phyloP scores from a whole-genome alignment of 2,888 invertebrate species.

The Rotaria socialis region DNA sequence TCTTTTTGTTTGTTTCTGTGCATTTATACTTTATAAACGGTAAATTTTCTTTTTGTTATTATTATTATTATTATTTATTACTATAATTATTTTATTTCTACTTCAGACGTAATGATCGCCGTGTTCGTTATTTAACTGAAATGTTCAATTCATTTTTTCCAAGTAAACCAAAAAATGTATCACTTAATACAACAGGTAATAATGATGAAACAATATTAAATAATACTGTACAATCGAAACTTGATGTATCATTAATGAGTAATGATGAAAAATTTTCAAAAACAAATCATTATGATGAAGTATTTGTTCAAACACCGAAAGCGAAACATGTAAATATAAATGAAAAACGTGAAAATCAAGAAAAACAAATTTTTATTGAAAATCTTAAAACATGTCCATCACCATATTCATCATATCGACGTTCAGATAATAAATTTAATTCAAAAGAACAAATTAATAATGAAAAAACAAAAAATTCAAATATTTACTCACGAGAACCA shows the following conservation, averaged over 20 bases:
- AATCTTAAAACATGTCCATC: constrained; percentile 20
- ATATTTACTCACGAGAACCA: constrained; percentile 16
- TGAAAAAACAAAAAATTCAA: not conserved
- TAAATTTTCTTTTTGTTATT: not conserved
- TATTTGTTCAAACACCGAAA: not conserved
- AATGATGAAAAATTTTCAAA: not conserved
- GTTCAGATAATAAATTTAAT: not conserved
- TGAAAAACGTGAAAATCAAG: constrained; percentile 34
- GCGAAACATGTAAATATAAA: constrained; percentile 1
- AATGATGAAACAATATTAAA: not conserved
- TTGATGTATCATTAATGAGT: not conserved
- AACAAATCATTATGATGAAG: not conserved
- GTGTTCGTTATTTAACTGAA: not conserved
- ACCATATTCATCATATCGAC: constrained; percentile 19
- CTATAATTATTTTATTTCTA: not conserved
- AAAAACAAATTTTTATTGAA: constrained; percentile 30
- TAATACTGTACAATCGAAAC: not conserved
- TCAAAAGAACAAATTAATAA: not conserved
- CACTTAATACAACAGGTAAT: not conserved
- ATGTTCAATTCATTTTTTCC: constrained; percentile 12
- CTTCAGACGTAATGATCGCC: constrained; percentile 33
- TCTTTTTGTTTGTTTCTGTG: not conserved
- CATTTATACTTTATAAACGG: constrained; percentile 36
- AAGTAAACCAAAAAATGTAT: not conserved
- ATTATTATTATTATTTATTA: not conserved